These are phyloP conservation scores for Pachyramphus minor DNA, from an alignment of 2,113 vertebrate genomes.

Conservation along the genomic window DNA sequence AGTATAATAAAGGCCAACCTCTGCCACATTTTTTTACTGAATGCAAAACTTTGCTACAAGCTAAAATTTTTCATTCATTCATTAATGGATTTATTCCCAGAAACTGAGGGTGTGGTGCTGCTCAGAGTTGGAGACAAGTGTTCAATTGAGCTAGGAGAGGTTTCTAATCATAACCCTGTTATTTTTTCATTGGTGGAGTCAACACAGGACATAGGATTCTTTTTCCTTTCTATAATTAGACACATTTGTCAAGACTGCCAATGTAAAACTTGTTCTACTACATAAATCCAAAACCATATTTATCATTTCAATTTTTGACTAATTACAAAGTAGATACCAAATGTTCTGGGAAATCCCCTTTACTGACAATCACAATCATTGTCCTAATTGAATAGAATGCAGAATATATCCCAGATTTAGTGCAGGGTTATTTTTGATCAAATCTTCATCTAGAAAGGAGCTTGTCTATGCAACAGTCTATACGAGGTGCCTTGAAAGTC, in stretches of 20 bases:
- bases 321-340: not conserved
- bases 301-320: not conserved
- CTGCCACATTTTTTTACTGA: not conserved
- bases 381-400: conserved; percentile 1
- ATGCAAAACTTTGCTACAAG: not conserved
- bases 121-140: not conserved
- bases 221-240: conserved; percentile 38
- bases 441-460: not conserved
- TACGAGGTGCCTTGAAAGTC: not conserved
- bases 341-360: not conserved
- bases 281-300: not conserved
- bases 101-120: conserved; percentile 46
- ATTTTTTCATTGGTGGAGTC: not conserved
- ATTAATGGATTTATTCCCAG: conserved; percentile 55
- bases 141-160: not conserved
- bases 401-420: not conserved
- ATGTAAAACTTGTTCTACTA: not conserved
- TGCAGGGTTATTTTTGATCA: not conserved
- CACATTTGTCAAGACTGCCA: not conserved
- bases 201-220: not conserved
- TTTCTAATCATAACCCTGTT: not conserved
- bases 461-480: not conserved
- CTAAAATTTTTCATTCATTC: not conserved
- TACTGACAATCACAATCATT: not conserved
- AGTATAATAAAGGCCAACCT: not conserved